Evolutionary conservation across 2,113 vertebrate genomes (phyloP), one percentile per base, ranked within the genome.

Genomic region (Ranitomeya variabilis): DNA sequence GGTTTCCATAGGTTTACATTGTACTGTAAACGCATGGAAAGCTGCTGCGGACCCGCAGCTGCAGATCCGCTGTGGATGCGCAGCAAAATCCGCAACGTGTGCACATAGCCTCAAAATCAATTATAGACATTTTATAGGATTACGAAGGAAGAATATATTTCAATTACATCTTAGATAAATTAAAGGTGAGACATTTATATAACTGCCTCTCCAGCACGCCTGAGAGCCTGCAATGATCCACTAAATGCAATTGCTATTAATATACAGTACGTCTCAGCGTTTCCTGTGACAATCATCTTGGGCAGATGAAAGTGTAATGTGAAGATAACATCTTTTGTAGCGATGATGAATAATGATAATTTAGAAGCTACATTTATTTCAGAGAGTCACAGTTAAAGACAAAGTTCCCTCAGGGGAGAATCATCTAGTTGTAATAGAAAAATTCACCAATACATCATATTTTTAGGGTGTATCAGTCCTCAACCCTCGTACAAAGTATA

Each of bases 211-310:
- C 6, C 18, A 55, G 21, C 4, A 15, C 9, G 6, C 51, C 5
- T 10, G n/a, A 80, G 52, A 14, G 57, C 77, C n/a, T 57, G 52
- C 52, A 10, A 55, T 26, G 6, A 80, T 57, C 12, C 6, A 26
- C n/a, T 54, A 26, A 80, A 80, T 16, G 13, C n/a, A 80, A 80
- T 57, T 57, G 12, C 77, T 23, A 55, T 80, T 80, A 80, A 80
- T 80, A 23, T 57, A n/a, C n/a, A n/a, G n/a, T n/a, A 26, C 5
- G 3, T 26, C 77, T 80, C n/a, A 57, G 16, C 45, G 13, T 57
- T 23, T n/a, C 21, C 16, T 10, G 12, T 80, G 51, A 26, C 52
- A 55, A 54, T 23, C 21, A 57, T 23, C 21, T 15, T 80, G 52
- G 54, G 4, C 54, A 21, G 19, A 62, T 82, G 7, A 82, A 62